Conservation (phyloP, 2,113 vertebrate genomes). For the Nanger granti region DNA sequence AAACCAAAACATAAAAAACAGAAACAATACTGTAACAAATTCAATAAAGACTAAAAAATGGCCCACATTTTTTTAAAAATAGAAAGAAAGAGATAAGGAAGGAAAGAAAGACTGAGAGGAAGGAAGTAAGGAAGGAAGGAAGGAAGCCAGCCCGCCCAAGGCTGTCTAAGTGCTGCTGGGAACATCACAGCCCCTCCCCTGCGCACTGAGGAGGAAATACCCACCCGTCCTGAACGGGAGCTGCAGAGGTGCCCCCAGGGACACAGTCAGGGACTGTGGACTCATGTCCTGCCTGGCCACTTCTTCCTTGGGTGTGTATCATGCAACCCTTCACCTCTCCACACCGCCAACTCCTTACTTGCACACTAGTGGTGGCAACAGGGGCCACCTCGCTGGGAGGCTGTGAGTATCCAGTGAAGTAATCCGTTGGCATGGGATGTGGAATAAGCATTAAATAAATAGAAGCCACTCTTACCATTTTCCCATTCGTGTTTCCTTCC, state of each 20-base stretch:
- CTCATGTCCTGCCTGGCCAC: not conserved
- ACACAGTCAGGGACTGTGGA: not conserved
- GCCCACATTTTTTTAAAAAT: not conserved
- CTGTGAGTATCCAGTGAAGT: not conserved
- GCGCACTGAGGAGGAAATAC: not conserved
- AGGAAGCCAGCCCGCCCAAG: not conserved
- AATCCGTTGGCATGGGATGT: not conserved
- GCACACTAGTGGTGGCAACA: not conserved
- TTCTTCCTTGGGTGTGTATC: not conserved
- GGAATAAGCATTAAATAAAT: not conserved
- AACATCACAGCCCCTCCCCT: not conserved
- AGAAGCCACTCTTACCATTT: not conserved
- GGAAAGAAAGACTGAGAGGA: not conserved
- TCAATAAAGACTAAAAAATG: not conserved
- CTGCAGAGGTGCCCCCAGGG: not conserved
- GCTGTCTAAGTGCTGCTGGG: not conserved
- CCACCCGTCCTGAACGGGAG: accelerated
- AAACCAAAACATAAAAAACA: not conserved
- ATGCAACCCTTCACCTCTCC: not conserved
- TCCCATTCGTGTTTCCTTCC: not conserved
- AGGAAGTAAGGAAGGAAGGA: not conserved
- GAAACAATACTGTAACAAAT: not conserved
- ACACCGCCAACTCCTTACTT: not conserved
- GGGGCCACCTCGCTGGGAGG: not conserved
- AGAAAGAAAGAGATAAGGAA: not conserved